Base-by-base conservation (phyloP, 2,113 vertebrate species). In the Vulpes ferrilata region DNA sequence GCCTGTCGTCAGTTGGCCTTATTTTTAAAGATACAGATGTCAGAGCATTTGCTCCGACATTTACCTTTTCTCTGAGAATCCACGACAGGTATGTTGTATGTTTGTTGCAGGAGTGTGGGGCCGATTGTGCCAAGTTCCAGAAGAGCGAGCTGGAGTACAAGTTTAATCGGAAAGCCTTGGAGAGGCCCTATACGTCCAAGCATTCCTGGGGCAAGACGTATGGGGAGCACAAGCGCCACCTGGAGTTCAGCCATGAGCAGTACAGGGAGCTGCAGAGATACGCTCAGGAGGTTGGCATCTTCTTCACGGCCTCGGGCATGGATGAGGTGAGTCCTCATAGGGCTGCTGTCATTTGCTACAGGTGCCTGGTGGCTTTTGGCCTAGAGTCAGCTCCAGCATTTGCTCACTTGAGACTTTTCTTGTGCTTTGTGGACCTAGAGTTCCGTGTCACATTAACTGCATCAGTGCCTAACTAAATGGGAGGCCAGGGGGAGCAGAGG, bases 291-390 rank as follows among this genome's bases (percentile, higher is more conserved):
- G 96, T 99, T 5, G 99, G 99, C 62, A 99, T 99, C 98, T 99
- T 99, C 98, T 99, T 99, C 98, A 99, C 99, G 0, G 99, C 99
- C 25, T 99, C 99, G 0, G 99, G 99, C 60, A 99, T 99, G 99
- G 99, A 99, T 64, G 99, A 99, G 99, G 99, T 99, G 97, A 97
- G 98, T 84, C 5, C 69, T 88, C 32, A 12, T 22, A 30, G 27
- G 15, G 55, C 73, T 13, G 0, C 53, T 35, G 32, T 62, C 30
- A 55, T 59, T 48, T 51, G 67, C 27, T 62, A 25, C 78, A 57
- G 67, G 74, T 0, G 59, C 64, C 78, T 48, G 82, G 59, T 65
- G 60, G 19, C 89, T 85, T 62, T 95, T 17, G 23, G 43, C 53
- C 32, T 55, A 35, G 35, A 67, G 76, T 71, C 30, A 3, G 48